phyloP scores from a whole-genome alignment of 1,140 invertebrate species.

The Micrasema longulum region DNA sequence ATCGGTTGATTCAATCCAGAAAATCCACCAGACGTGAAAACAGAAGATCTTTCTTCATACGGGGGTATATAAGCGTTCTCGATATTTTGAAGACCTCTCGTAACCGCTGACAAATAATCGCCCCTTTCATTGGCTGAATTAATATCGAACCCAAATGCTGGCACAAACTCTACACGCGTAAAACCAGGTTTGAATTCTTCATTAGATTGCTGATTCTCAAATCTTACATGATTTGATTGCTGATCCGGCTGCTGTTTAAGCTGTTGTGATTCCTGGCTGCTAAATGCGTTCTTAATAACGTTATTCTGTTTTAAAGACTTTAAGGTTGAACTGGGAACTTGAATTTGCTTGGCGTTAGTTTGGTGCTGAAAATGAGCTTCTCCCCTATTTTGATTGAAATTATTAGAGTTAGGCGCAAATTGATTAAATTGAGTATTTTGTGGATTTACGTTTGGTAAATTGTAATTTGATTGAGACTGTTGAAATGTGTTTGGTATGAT shows the following conservation, averaged over 20 bases:
- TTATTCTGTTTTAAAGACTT: no score
- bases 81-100: constrained; percentile 31
- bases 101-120: constrained; percentile 42
- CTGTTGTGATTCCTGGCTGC: no score
- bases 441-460: background rate
- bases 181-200: constrained; percentile 4
- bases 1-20: constrained; percentile 1
- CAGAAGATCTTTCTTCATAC: constrained; percentile 28
- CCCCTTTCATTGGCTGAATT: constrained; percentile 43
- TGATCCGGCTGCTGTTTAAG: no score
- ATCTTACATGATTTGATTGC: no score
- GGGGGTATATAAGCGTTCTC: constrained; percentile 39
- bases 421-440: constrained; percentile 10
- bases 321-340: no score
- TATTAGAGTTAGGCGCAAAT: no score
- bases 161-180: constrained; percentile 50
- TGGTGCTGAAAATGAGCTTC: background rate
- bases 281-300: no score
- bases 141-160: constrained; percentile 49
- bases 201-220: background rate
- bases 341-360: background rate
- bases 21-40: constrained; percentile 13
- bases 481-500: background rate
- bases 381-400: no score
- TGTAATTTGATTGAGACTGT: background rate